Conservation (phyloP, 2,888 invertebrate genomes). For the Cheiracanthium punctorium region DNA sequence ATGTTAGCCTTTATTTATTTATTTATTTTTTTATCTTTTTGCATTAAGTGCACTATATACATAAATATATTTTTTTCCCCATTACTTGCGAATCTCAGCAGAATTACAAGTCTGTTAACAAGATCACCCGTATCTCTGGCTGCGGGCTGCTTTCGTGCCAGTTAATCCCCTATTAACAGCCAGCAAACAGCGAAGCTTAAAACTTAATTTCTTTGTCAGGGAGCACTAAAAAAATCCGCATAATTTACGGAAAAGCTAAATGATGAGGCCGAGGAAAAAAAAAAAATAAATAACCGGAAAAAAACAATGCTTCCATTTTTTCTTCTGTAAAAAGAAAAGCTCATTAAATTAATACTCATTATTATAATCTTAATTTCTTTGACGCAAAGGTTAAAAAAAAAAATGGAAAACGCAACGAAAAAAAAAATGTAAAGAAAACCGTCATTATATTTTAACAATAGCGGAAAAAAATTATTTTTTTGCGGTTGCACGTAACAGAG, state of each 20-base stretch:
- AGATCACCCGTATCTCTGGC: conserved; percentile 36
- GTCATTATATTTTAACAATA: conserved; percentile 47
- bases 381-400: conserved; percentile 38
- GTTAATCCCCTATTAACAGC: conserved; percentile 53
- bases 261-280: not conserved
- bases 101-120: conserved; percentile 23
- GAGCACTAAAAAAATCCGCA: conserved; percentile 11
- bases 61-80: not conserved
- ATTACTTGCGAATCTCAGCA: conserved; percentile 45
- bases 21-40: too few species aligned
- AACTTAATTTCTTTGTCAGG: conserved; percentile 59
- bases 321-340: conserved; percentile 32
- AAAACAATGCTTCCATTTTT: conserved; percentile 25
- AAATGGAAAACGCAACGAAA: conserved; percentile 25
- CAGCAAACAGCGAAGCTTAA: conserved; percentile 45
- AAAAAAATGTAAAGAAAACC: conserved; percentile 53
- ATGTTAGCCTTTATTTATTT: not conserved
- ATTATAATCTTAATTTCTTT: conserved; percentile 69
- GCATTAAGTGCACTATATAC: conserved; percentile 5
- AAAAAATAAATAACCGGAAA: not conserved
- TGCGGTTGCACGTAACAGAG: conserved; percentile 42
- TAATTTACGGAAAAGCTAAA: conserved; percentile 21
- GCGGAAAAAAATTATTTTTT: conserved; percentile 26
- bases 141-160: conserved; percentile 3
- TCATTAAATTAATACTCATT: conserved; percentile 70